Evolutionary conservation across 2,888 invertebrate species (phyloP).

Genomic region (Stomorhina lunata): DNA sequence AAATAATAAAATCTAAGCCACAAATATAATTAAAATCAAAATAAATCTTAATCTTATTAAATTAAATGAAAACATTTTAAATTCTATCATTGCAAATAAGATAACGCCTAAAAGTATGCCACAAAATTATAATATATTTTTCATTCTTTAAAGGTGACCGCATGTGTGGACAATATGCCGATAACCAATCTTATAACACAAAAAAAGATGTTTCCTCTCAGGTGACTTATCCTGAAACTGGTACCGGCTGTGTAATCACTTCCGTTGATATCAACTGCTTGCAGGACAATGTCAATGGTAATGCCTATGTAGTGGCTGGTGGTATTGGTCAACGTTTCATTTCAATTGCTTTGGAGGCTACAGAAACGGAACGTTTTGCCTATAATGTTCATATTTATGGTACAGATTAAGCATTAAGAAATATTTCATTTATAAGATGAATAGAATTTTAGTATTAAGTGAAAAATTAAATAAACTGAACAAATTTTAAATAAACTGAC

Average conservation of each 20-base stretch:
- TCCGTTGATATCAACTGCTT: slow-evolving; percentile 74
- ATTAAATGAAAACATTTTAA: too few species aligned
- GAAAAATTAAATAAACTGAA: too few species aligned
- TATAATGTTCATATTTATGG: slow-evolving; percentile 76
- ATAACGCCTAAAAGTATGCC: slow-evolving; percentile 10
- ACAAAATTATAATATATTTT: not conserved
- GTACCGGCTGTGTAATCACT: slow-evolving; percentile 73
- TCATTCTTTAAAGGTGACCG: slow-evolving; percentile 72
- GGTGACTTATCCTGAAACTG: slow-evolving; percentile 75
- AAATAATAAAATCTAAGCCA: too few species aligned
- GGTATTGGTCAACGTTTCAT: slow-evolving; percentile 78
- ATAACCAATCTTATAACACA: slow-evolving; percentile 71
- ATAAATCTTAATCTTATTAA: too few species aligned
- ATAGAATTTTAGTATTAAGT: too few species aligned
- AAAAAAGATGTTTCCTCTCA: slow-evolving; percentile 75
- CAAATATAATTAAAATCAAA: too few species aligned
- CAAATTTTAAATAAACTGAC: too few species aligned
- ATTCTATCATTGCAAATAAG: too few species aligned
- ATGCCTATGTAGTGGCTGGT: slow-evolving; percentile 77
- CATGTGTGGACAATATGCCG: slow-evolving; percentile 74
- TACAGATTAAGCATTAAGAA: slow-evolving; percentile 53
- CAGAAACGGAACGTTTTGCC: slow-evolving; percentile 72
- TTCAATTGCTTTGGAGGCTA: slow-evolving; percentile 75
- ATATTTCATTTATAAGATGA: too few species aligned
- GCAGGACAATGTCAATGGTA: slow-evolving; percentile 74